Evolutionary conservation across 2,888 invertebrate genomes (phyloP).

Genomic region (Sturmia bella): DNA sequence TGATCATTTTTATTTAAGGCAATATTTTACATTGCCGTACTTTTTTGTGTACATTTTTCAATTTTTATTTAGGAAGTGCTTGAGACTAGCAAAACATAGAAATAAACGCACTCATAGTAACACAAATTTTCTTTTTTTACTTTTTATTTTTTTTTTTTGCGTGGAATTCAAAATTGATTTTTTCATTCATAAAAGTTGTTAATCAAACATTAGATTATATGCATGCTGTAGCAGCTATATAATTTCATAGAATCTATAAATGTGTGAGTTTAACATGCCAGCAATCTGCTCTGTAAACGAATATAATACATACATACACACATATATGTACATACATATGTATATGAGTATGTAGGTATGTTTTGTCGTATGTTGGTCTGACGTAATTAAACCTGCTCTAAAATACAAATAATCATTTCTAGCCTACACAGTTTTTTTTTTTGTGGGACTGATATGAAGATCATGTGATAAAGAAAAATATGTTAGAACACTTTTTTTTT

Average conservation of each 20-base stretch:
- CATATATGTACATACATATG: too few relatives aligned
- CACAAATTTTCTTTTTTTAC: too few relatives aligned
- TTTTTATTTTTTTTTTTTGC: not conserved
- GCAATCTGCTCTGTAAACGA: too few relatives aligned
- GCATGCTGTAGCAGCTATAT: not conserved
- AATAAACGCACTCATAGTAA: not conserved
- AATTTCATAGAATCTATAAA: not conserved
- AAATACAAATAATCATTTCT: not conserved
- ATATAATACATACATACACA: too few relatives aligned
- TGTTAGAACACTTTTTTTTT: not conserved
- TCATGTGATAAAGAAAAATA: slow-evolving; percentile 49
- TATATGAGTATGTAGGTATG: too few relatives aligned
- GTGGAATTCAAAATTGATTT: slow-evolving; percentile 22
- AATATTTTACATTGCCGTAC: too few relatives aligned
- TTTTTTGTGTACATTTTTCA: too few relatives aligned
- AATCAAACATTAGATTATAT: not conserved
- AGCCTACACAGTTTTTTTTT: slow-evolving; percentile 13
- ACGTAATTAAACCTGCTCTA: slow-evolving; percentile 30
- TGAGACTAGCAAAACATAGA: not conserved
- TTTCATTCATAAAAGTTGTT: slow-evolving; percentile 42
- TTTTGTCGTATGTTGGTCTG: not conserved
- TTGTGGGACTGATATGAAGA: slow-evolving; percentile 5
- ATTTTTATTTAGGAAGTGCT: too few relatives aligned
- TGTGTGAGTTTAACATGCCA: slow-evolving; percentile 12
- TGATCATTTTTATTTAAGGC: too few relatives aligned